Conservation (phyloP, 2,113 vertebrate species). For the Cyprinus carpio region DNA sequence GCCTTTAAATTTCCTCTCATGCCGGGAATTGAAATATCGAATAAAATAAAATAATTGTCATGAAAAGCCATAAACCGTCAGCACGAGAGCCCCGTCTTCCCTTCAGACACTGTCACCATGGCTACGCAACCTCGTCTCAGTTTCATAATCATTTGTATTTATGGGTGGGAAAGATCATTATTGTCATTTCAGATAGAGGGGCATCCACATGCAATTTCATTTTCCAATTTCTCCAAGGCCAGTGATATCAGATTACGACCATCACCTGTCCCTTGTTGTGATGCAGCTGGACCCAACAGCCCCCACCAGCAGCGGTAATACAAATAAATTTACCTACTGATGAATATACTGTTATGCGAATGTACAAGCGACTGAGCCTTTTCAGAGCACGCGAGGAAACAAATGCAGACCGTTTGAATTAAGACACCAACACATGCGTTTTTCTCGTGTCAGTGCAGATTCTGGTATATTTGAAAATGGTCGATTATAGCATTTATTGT, state of each 20-base stretch:
- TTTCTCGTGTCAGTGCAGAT: background rate
- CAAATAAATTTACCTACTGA: background rate
- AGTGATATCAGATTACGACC: slow-evolving; percentile 6
- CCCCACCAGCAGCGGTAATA: slow-evolving; percentile 16
- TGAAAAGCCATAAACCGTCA: slow-evolving; percentile 41
- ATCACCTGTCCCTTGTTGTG: slow-evolving; percentile 28
- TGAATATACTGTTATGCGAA: slow-evolving; percentile 12
- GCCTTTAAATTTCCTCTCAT: slow-evolving; percentile 41
- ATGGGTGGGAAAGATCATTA: slow-evolving; percentile 42
- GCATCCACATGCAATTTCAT: slow-evolving; percentile 39
- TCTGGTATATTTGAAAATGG: background rate
- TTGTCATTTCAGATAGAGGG: slow-evolving; percentile 36
- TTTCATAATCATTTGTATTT: slow-evolving; percentile 48
- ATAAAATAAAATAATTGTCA: slow-evolving; percentile 48
- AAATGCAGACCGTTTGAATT: background rate
- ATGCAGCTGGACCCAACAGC: slow-evolving; percentile 19
- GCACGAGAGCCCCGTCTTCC: slow-evolving; percentile 29
- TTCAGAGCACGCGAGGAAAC: too few relatives aligned
- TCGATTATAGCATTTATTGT: background rate
- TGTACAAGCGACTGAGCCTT: background rate
- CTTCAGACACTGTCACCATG: slow-evolving; percentile 45
- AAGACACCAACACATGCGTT: background rate
- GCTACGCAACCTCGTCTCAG: slow-evolving; percentile 34
- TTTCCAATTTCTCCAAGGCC: slow-evolving; percentile 25
- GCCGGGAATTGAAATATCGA: slow-evolving; percentile 40